Evolutionary conservation across 2,888 invertebrate genomes (phyloP).

Genomic region (Leptopilina drosophilae): DNA sequence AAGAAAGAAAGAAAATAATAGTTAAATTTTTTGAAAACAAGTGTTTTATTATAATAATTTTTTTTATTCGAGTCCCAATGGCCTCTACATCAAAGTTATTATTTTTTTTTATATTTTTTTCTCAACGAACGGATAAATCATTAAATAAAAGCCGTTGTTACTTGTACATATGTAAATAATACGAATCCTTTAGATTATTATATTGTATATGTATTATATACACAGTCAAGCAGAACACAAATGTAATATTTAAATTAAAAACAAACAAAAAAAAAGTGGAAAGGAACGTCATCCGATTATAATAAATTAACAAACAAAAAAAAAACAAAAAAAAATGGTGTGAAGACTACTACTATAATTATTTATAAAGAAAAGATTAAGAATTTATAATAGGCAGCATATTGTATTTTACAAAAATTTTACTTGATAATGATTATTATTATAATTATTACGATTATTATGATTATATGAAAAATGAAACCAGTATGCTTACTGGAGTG

Average conservation of each 20-base stretch:
- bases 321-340: constrained; percentile 68
- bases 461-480: constrained; percentile 62
- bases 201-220: constrained; percentile 73
- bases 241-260: constrained; percentile 75
- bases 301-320: constrained; percentile 68
- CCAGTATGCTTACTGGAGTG: constrained; percentile 59
- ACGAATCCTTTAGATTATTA: constrained; percentile 73
- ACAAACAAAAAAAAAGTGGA: constrained; percentile 56
- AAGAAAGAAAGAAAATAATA: not conserved
- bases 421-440: constrained; percentile 68
- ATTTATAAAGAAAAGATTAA: constrained; percentile 74
- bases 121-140: constrained; percentile 60
- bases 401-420: constrained; percentile 76
- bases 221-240: constrained; percentile 72
- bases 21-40: constrained; percentile 4
- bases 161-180: constrained; percentile 76
- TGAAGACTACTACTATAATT: constrained; percentile 76
- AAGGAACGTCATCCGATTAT: constrained; percentile 69
- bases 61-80: constrained; percentile 44
- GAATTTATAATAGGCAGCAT: constrained; percentile 74
- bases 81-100: constrained; percentile 51
- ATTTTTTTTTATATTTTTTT: constrained; percentile 49
- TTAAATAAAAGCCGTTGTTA: constrained; percentile 69
- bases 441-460: constrained; percentile 41
- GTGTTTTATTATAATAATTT: constrained; percentile 43